Percentiles rank a stretch among this genome's conserved stretches.
Conservation (phyloP, 2,113 vertebrate genomes). For the Dendrocopos noguchii region DNA sequence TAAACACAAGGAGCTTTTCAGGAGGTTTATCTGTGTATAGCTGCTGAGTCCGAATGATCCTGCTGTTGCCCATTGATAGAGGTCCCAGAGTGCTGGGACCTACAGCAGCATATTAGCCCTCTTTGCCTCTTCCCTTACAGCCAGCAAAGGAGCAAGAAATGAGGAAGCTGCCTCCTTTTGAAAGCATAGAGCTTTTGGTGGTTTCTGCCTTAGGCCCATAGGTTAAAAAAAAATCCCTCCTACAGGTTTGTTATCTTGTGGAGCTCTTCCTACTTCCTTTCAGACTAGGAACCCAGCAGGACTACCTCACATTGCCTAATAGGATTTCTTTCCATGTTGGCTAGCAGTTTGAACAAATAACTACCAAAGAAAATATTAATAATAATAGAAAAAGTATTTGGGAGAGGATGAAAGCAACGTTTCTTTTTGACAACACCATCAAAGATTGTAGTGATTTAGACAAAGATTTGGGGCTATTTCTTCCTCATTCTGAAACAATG, state of each 20-base stretch:
- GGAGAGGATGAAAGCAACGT: slow-evolving; percentile 16
- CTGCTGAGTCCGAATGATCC: neutral
- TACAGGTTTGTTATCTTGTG: neutral
- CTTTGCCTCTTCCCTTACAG: neutral
- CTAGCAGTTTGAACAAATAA: neutral
- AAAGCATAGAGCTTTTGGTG: neutral
- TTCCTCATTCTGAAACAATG: slow-evolving; percentile 24
- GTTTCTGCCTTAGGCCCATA: neutral
- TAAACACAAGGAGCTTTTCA: neutral
- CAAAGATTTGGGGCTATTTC: slow-evolving; percentile 6
- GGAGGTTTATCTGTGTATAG: neutral
- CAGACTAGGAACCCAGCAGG: neutral
- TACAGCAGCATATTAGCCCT: neutral
- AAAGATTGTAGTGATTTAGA: slow-evolving; percentile 34
- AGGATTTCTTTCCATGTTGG: neutral
- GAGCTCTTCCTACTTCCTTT: neutral
- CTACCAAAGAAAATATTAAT: neutral
- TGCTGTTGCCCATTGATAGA: neutral
- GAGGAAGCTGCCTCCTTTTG: neutral
- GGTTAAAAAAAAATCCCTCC: neutral
- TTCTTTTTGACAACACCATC: neutral
- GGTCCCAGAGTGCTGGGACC: neutral
- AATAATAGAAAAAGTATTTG: neutral
- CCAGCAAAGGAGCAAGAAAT: neutral
- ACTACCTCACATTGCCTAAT: neutral